Evolutionary conservation across 2,797 vertebrate genomes (phyloP), one percentile per base, ranked within the genome.

Genomic region (Tauraco hartlaubi): DNA sequence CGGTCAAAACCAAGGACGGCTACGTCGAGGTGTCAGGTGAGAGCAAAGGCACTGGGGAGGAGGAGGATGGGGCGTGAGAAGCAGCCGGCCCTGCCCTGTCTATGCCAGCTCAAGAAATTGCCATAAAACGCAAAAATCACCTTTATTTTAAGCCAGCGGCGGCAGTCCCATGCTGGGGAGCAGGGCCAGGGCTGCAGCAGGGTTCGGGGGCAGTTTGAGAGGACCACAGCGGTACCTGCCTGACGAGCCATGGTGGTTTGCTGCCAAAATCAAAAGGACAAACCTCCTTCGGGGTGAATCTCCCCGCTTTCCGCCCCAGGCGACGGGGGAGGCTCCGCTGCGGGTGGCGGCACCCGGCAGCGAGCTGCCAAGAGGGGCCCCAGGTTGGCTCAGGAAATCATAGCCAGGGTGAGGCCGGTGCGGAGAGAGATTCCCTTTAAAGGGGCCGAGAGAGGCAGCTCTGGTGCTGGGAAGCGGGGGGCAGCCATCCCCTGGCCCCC

Each of bases 1-100:
- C 98, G 7, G 98, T 99, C 83, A 99, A 99, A 97, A 99, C 99
- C 62, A 99, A 98, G 95, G 99, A 99, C 2, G 99, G 99, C 13
- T 99, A 99, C 37, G 99, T 99, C 49, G 99, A 99, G 96, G 99
- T 99, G 68, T 99, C 99, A 95, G 99, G 99, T 99, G 97, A 99
- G 99, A 46, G 73, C 4, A 3, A 2, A 41, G 73, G 64, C 18
- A 3, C 10, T 0, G 18, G n/a, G 85, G 76, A 66, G 71, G 55
- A 59, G 55, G 26, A 58, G 29, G 58, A 87, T 13, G 49, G 58
- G 64, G 28, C 9, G 3, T 1, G 16, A 46, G 35, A 62, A 73
- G 64, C 49, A 22, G 37, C 7, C 0, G 26, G 69, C 33, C 43
- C 39, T 55, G 81, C 44, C 41, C 48, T 26, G 23, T 31, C 29